These are phyloP conservation scores for Oppia nitens DNA, from an alignment of 1,140 invertebrate genomes.

Conservation along the genomic window DNA sequence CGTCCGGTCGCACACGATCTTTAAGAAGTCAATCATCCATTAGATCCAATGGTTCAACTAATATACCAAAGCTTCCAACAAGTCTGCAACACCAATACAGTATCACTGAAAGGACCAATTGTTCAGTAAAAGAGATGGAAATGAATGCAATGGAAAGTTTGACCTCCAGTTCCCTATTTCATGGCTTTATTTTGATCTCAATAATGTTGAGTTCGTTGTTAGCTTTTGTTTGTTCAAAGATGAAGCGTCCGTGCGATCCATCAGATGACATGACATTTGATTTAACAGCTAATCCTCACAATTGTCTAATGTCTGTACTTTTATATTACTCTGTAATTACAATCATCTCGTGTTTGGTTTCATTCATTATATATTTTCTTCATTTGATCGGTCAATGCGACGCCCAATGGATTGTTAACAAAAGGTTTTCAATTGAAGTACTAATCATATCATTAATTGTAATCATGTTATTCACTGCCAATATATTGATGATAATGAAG, in stretches of 20 bases:
- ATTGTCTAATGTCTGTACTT: background rate
- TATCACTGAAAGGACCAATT: background rate
- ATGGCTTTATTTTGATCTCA: constrained; percentile 11
- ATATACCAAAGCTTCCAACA: background rate
- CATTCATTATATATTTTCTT: constrained; percentile 16
- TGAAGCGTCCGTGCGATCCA: constrained; percentile 9
- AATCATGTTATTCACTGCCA: background rate
- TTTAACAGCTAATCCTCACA: background rate
- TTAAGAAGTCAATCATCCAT: background rate
- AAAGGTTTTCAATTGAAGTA: constrained; percentile 11
- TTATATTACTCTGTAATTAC: constrained; percentile 9
- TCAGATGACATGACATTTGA: background rate
- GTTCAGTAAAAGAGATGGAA: background rate
- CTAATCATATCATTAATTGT: background rate
- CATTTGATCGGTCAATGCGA: constrained; percentile 18
- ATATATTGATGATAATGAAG: background rate
- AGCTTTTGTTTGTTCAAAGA: constrained; percentile 14
- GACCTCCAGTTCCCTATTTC: constrained; percentile 9
- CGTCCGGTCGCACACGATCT: background rate
- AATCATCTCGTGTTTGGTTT: constrained; percentile 11
- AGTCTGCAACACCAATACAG: background rate
- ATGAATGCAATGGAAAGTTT: constrained; percentile 3
- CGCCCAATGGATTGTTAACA: constrained; percentile 4
- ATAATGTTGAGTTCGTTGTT: constrained; percentile 14
- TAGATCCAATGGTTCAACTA: background rate